These are phyloP conservation scores for Neopipo cinnamomea DNA, from an alignment of 2,113 vertebrate species.

Conservation along the genomic window DNA sequence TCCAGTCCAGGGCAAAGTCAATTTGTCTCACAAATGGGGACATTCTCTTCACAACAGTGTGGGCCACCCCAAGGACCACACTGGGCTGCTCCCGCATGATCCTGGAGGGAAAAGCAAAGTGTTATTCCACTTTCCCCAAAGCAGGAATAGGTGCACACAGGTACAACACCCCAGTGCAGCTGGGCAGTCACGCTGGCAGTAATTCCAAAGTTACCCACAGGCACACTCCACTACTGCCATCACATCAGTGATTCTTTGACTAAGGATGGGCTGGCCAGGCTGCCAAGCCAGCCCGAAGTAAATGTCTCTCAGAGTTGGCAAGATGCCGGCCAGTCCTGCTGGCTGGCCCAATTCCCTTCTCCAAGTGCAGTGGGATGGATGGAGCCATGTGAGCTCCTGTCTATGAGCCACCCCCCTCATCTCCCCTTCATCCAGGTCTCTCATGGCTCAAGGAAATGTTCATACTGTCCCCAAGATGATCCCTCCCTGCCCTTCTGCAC, in stretches of 20 bases:
- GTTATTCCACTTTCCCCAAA: not conserved
- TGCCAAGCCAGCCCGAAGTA: not conserved
- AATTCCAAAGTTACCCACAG: too few relatives aligned
- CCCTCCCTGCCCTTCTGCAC: not conserved
- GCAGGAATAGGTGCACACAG: rapidly evolving
- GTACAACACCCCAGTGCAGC: not conserved
- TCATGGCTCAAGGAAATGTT: not conserved
- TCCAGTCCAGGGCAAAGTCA: conserved; percentile 96
- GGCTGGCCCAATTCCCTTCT: not conserved
- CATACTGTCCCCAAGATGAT: not conserved
- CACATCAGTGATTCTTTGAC: not conserved
- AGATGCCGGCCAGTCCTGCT: not conserved
- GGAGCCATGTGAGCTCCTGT: not conserved
- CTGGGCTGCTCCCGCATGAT: conserved; percentile 91
- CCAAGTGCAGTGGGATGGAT: not conserved
- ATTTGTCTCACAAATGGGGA: conserved; percentile 92
- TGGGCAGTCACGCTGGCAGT: not conserved
- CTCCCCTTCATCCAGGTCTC: not conserved
- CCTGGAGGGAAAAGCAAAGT: conserved; percentile 42
- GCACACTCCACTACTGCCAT: not conserved
- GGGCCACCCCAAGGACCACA: conserved; percentile 87
- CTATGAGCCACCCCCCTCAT: not conserved
- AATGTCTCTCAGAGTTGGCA: not conserved
- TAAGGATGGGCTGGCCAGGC: not conserved
- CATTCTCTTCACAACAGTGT: conserved; percentile 88